phyloP scores from a whole-genome alignment of 2,113 vertebrate species.

The Passerina amoena region DNA sequence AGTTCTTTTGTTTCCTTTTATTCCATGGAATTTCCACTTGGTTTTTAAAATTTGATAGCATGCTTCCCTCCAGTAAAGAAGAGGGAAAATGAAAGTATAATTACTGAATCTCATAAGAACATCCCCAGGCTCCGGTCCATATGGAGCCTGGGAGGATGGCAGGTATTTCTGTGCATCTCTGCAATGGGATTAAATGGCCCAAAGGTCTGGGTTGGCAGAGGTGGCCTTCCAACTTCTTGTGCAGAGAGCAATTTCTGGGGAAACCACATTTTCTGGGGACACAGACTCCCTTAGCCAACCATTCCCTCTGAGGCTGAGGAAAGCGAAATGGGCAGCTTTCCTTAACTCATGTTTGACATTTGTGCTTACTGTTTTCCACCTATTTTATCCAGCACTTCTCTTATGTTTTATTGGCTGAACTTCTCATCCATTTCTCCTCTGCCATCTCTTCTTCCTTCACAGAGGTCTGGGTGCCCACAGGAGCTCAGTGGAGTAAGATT shows the following conservation, averaged over 20 bases:
- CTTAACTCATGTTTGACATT: not conserved
- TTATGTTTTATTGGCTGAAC: not conserved
- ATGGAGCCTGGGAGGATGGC: not conserved
- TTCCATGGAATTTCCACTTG: not conserved
- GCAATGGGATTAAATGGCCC: not conserved
- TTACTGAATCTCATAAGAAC: not conserved
- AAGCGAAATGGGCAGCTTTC: not conserved
- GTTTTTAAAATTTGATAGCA: not conserved
- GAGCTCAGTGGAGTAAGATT: not conserved
- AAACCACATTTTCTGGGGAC: not conserved
- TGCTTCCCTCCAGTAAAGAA: not conserved
- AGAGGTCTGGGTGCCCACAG: not conserved
- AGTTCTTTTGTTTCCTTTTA: not conserved
- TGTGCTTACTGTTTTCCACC: not conserved
- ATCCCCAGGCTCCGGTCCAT: not conserved
- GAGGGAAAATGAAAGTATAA: not conserved
- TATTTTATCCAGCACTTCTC: not conserved
- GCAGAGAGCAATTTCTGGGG: not conserved
- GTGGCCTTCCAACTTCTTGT: not conserved
- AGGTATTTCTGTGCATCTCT: not conserved
- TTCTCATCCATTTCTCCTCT: not conserved
- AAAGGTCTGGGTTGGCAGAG: not conserved
- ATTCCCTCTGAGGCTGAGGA: not conserved
- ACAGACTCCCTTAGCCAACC: not conserved
- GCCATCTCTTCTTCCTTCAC: not conserved